A percentile compares a stretch with the other conserved stretches of the same genome.
phyloP scores from a whole-genome alignment of 2,888 invertebrate species.

The Cephus runcator region DNA sequence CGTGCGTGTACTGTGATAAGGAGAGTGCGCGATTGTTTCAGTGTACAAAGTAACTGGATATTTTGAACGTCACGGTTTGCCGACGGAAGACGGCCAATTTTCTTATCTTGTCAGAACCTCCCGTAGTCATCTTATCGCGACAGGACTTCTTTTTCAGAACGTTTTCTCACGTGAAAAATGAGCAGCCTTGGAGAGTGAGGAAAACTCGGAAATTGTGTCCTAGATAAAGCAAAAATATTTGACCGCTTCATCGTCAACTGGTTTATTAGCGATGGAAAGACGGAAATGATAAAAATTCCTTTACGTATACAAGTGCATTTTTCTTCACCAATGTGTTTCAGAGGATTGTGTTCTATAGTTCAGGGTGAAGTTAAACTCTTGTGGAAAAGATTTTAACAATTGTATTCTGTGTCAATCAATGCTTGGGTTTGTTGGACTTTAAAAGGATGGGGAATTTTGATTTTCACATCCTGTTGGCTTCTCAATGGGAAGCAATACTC shows the following conservation, averaged over 20 bases:
- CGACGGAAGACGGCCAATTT: conserved; percentile 1
- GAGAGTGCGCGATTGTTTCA: background rate
- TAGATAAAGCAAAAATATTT: background rate
- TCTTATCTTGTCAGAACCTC: conserved; percentile 3
- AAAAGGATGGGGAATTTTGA: background rate
- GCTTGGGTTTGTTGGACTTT: background rate
- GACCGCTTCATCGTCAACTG: background rate
- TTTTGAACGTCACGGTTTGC: background rate
- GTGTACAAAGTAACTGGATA: background rate
- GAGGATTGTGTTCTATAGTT: background rate
- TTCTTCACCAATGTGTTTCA: background rate
- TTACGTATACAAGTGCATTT: background rate
- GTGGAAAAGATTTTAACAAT: background rate
- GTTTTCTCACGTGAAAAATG: background rate
- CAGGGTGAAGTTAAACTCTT: background rate
- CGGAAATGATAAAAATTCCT: background rate
- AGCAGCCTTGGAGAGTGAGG: background rate
- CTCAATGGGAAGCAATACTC: background rate
- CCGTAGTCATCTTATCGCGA: background rate
- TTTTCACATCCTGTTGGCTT: background rate
- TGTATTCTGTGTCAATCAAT: background rate
- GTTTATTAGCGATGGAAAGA: background rate
- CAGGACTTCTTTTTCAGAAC: background rate
- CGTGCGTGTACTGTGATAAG: background rate
- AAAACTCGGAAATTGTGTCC: background rate